A percentile compares a stretch with the other conserved stretches of the same genome.
Conservation (phyloP, 2,113 vertebrate genomes). For the Platycercus adscitus region DNA sequence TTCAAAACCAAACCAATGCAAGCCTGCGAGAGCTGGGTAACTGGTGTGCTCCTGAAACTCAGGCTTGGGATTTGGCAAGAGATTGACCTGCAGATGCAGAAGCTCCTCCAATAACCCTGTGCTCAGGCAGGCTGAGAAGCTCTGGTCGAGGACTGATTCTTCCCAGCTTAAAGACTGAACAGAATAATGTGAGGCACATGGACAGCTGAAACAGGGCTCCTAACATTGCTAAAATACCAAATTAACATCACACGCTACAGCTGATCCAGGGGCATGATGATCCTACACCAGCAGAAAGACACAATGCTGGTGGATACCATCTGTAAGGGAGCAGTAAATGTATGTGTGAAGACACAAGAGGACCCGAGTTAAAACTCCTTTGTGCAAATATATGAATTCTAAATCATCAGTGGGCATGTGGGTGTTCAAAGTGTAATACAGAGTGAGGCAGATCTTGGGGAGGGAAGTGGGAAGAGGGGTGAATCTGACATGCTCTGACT, state of each 20-base stretch:
- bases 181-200: not conserved
- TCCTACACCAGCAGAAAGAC: not conserved
- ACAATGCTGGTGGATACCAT: not conserved
- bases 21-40: not conserved
- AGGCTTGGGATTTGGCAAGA: not conserved
- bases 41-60: not conserved
- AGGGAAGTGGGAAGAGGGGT: not conserved
- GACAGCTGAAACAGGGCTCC: not conserved
- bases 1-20: not conserved
- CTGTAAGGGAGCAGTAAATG: not conserved
- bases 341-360: not conserved
- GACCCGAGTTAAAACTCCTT: not conserved
- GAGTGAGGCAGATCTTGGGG: not conserved
- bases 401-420: not conserved
- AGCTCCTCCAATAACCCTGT: not conserved
- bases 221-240: not conserved
- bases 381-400: not conserved
- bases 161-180: not conserved
- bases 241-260: not conserved
- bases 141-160: not conserved
- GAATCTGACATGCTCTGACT: not conserved
- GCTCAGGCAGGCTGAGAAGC: fast-evolving
- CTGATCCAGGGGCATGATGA: not conserved
- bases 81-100: not conserved
- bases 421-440: not conserved